Conservation (phyloP, 2,113 vertebrate genomes). For the Petrocephalus microphthalmus region DNA sequence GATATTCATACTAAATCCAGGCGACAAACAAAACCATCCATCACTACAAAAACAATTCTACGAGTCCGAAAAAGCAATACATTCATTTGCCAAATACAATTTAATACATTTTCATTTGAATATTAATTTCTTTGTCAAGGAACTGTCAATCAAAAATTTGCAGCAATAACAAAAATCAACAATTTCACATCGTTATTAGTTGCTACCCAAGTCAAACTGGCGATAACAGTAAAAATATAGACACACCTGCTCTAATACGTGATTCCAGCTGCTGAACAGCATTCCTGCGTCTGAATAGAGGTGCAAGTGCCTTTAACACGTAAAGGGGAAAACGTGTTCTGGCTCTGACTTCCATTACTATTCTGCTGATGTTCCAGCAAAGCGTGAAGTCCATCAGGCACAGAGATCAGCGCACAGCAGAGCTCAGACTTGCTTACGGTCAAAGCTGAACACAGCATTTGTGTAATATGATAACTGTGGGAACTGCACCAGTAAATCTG, state of each 20-base stretch:
- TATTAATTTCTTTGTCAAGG: neutral
- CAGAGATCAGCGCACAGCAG: neutral
- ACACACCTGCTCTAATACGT: neutral
- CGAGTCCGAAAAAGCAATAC: neutral
- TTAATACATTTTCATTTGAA: neutral
- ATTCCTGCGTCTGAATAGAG: neutral
- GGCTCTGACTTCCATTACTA: neutral
- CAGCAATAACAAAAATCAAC: neutral
- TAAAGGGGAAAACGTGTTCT: neutral
- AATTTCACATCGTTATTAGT: neutral
- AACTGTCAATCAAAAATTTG: neutral
- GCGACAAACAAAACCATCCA: neutral
- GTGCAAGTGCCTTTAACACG: neutral
- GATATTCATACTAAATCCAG: neutral
- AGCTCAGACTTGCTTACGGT: neutral
- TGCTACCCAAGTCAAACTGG: neutral
- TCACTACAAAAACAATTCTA: neutral
- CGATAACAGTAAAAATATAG: neutral
- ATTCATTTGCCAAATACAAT: neutral
- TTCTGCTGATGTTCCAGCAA: neutral
- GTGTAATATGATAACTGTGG: conserved; percentile 3
- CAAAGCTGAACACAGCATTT: neutral
- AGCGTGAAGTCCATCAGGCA: neutral
- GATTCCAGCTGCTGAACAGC: neutral
- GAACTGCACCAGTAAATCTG: neutral